Conservation (phyloP, 2,797 vertebrate genomes). For the Gallinago solitaria region DNA sequence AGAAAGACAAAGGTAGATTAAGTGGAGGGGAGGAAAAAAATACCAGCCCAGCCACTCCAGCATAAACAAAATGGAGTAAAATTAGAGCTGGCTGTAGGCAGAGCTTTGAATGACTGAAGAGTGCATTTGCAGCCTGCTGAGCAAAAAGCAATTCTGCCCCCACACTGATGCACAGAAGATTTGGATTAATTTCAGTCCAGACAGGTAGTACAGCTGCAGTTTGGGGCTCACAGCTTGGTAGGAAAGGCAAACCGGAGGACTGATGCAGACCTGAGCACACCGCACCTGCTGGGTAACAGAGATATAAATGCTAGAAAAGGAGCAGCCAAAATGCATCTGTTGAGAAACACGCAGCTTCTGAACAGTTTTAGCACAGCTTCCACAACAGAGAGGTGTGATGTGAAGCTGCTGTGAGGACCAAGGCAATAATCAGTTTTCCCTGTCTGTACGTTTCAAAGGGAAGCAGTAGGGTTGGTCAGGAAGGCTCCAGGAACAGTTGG, state of each 20-base stretch:
- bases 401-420: constrained; percentile 15
- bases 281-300: constrained; percentile 33
- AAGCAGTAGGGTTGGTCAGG: background rate
- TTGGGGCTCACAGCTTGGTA: background rate
- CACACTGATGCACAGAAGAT: constrained; percentile 8
- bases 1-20: constrained; percentile 11
- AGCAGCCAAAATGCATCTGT: background rate
- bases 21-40: background rate
- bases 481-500: background rate
- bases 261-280: background rate
- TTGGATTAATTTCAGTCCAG: constrained; percentile 27
- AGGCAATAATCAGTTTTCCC: constrained; percentile 10
- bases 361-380: constrained; percentile 42
- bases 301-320: background rate
- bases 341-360: background rate
- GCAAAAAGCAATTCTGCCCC: constrained; percentile 5
- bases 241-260: constrained; percentile 3
- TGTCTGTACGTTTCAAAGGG: background rate
- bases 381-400: background rate
- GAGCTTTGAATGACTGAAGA: constrained; percentile 43
- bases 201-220: background rate
- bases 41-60: background rate
- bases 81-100: constrained; percentile 48
- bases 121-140: constrained; percentile 25
- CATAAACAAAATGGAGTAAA: constrained; percentile 55